Percentiles rank a stretch among this genome's conserved stretches.
These are phyloP conservation scores for Silurus glanis DNA, from an alignment of 2,113 vertebrate genomes.

Conservation along the genomic window DNA sequence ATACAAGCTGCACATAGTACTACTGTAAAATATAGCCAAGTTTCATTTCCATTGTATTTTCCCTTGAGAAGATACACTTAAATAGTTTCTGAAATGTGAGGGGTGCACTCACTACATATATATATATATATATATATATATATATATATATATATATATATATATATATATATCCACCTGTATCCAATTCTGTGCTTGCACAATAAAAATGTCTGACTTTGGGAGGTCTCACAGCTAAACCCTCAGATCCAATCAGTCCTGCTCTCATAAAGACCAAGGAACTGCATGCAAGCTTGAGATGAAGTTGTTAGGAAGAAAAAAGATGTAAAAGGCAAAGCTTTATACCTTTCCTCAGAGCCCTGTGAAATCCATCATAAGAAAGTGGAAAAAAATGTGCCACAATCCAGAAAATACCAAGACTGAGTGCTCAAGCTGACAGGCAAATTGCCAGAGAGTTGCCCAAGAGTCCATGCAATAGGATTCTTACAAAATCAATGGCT, in stretches of 20 bases:
- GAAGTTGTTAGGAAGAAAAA: not conserved
- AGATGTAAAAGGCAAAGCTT: not conserved
- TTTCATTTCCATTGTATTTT: no score
- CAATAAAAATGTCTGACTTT: not conserved
- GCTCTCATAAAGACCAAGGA: not conserved
- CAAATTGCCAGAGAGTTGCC: not conserved
- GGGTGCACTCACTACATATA: no score
- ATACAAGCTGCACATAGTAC: no score
- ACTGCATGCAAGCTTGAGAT: not conserved
- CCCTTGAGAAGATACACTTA: no score
- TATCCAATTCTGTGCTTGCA: not conserved
- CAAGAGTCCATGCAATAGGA: not conserved
- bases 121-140: no score
- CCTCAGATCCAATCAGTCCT: not conserved
- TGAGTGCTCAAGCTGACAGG: not conserved
- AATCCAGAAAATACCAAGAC: not conserved
- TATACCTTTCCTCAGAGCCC: not conserved
- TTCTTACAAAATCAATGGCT: not conserved
- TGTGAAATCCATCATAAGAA: not conserved
- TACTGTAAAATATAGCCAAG: no score
- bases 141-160: no score
- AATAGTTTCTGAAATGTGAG: no score
- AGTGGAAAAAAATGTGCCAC: not conserved
- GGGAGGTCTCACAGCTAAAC: not conserved
- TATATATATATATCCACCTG: not conserved